Percentiles rank a stretch among this genome's conserved stretches.
These are phyloP conservation scores for Priocnemis perturbator DNA, from an alignment of 2,888 invertebrate genomes.

Conservation along the genomic window DNA sequence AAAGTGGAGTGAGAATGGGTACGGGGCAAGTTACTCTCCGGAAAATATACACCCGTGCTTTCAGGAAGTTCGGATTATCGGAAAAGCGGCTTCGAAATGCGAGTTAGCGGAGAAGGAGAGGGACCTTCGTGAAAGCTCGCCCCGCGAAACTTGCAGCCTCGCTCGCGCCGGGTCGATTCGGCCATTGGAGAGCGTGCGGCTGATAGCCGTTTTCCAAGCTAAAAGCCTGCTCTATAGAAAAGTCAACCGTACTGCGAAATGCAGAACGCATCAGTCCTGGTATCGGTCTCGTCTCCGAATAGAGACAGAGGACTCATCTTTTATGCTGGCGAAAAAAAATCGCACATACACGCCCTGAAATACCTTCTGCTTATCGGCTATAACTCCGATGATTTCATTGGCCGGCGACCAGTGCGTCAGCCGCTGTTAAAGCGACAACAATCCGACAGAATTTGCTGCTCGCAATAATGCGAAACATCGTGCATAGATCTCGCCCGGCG, in stretches of 20 bases:
- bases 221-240: slow-evolving; percentile 36
- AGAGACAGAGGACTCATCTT: slow-evolving; percentile 5
- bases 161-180: slow-evolving; percentile 34
- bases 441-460: slow-evolving; percentile 23
- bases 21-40: slow-evolving; percentile 45
- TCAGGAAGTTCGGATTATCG: slow-evolving; percentile 59
- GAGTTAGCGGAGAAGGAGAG: slow-evolving; percentile 48
- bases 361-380: background rate
- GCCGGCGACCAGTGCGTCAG: background rate
- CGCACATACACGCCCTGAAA: no score
- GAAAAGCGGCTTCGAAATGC: slow-evolving; percentile 55
- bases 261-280: background rate
- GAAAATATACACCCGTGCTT: slow-evolving; percentile 58
- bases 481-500: slow-evolving; percentile 24
- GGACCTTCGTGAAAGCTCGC: slow-evolving; percentile 44
- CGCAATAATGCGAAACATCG: slow-evolving; percentile 35
- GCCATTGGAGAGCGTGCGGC: slow-evolving; percentile 34
- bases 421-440: slow-evolving; percentile 21
- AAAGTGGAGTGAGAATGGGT: slow-evolving; percentile 18
- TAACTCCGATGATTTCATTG: background rate
- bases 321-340: no score
- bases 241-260: slow-evolving; percentile 20
- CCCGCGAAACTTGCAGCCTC: slow-evolving; percentile 37
- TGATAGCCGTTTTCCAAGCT: slow-evolving; percentile 44
- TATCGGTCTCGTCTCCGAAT: slow-evolving; percentile 8